These are phyloP conservation scores for Cydia splendana DNA, from an alignment of 1,140 invertebrate species.

Conservation along the genomic window DNA sequence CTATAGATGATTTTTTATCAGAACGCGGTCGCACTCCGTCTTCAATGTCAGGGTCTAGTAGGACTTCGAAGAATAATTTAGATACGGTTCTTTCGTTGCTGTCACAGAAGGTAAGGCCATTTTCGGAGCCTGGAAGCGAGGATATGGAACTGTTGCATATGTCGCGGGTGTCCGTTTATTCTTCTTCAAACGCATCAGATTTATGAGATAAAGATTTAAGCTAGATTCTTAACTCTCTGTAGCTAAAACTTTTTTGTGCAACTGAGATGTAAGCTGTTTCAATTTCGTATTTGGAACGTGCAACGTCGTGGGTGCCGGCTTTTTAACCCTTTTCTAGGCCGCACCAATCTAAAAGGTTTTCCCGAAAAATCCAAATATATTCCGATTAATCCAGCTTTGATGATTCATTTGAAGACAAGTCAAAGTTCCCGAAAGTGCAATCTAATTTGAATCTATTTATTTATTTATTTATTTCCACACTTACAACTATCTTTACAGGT, in stretches of 20 bases:
- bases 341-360: too few relatives aligned
- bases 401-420: too few relatives aligned
- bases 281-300: not conserved
- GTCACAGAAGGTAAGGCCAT: constrained; percentile 46
- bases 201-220: constrained; percentile 41
- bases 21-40: constrained; percentile 56
- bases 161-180: constrained; percentile 57
- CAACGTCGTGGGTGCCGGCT: too few relatives aligned
- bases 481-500: too few relatives aligned
- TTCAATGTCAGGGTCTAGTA: constrained; percentile 47
- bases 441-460: too few relatives aligned
- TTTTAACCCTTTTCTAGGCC: too few relatives aligned
- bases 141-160: constrained; percentile 64
- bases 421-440: too few relatives aligned
- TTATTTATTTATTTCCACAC: too few relatives aligned
- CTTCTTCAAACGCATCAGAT: constrained; percentile 55
- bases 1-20: constrained; percentile 65
- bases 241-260: not conserved
- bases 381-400: too few relatives aligned
- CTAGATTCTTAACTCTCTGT: constrained; percentile 41
- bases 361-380: too few relatives aligned
- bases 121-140: constrained; percentile 55
- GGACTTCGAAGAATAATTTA: constrained; percentile 64
- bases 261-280: not conserved
- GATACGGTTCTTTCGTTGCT: constrained; percentile 57